These are phyloP conservation scores for Aphelinus atriplicis DNA, from an alignment of 1,140 invertebrate species.

Conservation along the genomic window DNA sequence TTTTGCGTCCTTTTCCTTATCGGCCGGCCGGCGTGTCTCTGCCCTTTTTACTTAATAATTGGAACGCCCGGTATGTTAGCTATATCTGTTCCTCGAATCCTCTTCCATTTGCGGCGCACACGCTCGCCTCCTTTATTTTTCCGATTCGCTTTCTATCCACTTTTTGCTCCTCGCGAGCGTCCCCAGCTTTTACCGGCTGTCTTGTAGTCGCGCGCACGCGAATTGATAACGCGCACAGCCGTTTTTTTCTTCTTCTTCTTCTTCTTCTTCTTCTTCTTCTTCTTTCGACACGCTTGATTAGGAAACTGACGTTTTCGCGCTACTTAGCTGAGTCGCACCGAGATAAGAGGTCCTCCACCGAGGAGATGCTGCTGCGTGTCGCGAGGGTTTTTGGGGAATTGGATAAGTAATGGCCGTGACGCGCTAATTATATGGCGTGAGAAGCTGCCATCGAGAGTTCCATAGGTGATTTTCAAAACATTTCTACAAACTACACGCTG, in stretches of 20 bases:
- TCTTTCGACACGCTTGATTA: not conserved
- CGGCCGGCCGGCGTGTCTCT: conserved; percentile 41
- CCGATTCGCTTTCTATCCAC: not conserved
- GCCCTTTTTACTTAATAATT: conserved; percentile 57
- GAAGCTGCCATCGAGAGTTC: too few relatives aligned
- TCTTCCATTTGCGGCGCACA: conserved; percentile 52
- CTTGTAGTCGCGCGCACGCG: too few relatives aligned
- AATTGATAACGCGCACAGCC: too few relatives aligned
- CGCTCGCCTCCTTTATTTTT: not conserved
- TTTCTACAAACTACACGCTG: too few relatives aligned
- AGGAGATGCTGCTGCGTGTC: too few relatives aligned
- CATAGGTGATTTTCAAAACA: too few relatives aligned
- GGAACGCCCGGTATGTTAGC: conserved; percentile 55
- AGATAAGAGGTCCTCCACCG: not conserved
- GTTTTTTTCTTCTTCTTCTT: not conserved
- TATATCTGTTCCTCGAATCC: conserved; percentile 55
- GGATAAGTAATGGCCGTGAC: too few relatives aligned
- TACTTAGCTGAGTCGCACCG: conserved; percentile 7
- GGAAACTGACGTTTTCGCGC: conserved; percentile 20
- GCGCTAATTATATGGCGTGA: too few relatives aligned
- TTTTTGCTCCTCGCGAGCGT: not conserved
- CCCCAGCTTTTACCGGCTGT: too few relatives aligned
- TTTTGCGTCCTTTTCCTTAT: conserved; percentile 54
- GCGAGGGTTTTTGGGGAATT: too few relatives aligned
- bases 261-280: not conserved